phyloP scores from a whole-genome alignment of 2,797 vertebrate genomes.

The Pithecia hirsuta region DNA sequence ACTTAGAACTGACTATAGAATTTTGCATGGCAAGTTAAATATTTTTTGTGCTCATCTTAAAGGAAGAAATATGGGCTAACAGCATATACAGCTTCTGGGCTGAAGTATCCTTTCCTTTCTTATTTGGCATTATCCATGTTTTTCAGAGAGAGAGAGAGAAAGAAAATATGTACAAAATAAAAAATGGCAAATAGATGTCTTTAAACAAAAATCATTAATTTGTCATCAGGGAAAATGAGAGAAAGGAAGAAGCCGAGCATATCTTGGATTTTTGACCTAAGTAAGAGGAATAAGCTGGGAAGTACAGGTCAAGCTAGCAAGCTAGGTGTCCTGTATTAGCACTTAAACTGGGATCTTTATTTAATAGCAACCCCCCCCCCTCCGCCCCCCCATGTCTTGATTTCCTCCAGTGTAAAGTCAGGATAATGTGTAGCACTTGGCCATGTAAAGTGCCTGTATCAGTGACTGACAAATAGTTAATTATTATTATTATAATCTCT shows the following conservation, averaged over 20 bases:
- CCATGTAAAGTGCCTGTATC: background rate
- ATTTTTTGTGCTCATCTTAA: background rate
- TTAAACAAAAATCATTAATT: slow-evolving; percentile 12
- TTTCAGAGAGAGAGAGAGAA: background rate
- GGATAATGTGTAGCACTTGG: background rate
- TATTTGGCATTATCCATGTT: background rate
- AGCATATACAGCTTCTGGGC: background rate
- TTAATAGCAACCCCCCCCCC: background rate
- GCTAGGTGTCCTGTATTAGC: background rate
- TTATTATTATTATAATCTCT: background rate
- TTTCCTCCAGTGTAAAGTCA: background rate
- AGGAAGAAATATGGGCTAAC: background rate
- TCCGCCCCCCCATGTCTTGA: background rate
- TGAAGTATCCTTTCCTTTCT: background rate
- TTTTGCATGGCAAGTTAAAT: background rate
- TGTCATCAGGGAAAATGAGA: background rate
- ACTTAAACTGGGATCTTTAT: background rate
- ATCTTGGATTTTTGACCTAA: background rate
- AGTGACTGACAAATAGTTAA: background rate
- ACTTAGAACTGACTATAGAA: background rate
- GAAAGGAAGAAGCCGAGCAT: background rate
- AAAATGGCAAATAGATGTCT: background rate
- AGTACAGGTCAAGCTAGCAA: background rate
- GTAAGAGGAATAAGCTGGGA: background rate
- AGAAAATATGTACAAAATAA: background rate